These are phyloP conservation scores for Diadumene lineata DNA, from an alignment of 92 coral and sea anemone genomes.

Conservation along the genomic window DNA sequence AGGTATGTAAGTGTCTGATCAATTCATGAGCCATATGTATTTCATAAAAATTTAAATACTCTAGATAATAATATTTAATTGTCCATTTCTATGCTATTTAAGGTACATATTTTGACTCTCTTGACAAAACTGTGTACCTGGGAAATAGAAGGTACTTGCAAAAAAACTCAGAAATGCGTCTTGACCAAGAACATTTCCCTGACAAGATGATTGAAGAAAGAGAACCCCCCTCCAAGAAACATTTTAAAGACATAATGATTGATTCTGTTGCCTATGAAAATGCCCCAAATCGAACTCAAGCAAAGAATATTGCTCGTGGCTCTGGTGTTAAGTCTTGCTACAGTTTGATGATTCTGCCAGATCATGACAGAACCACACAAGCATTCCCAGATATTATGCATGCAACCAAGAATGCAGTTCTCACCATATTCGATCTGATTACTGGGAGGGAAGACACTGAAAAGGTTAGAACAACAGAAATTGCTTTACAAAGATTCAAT, in stretches of 20 bases:
- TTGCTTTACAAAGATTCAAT: slow-evolving; percentile 36
- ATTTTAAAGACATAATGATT: slow-evolving; percentile 8
- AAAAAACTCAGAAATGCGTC: slow-evolving; percentile 18
- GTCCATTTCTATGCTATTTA: neutral
- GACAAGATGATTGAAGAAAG: slow-evolving; percentile 20
- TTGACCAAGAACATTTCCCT: slow-evolving; percentile 20
- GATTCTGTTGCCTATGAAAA: slow-evolving; percentile 51
- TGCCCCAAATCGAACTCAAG: slow-evolving; percentile 45
- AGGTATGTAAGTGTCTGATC: too few species aligned
- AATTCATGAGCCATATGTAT: too few species aligned
- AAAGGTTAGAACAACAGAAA: slow-evolving; percentile 46
- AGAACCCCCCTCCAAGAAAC: slow-evolving; percentile 13
- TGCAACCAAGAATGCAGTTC: slow-evolving; percentile 39
- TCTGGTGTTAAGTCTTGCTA: too few species aligned
- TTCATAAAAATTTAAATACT: too few species aligned
- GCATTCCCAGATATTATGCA: slow-evolving; percentile 61
- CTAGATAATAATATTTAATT: too few species aligned
- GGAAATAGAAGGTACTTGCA: slow-evolving; percentile 43
- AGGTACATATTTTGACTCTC: slow-evolving; percentile 26
- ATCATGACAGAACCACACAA: slow-evolving; percentile 40
- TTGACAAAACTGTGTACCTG: slow-evolving; percentile 37
- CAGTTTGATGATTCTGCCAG: slow-evolving; percentile 62
- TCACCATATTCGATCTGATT: slow-evolving; percentile 27
- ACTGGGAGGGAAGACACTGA: slow-evolving; percentile 38
- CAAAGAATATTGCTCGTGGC: too few species aligned